Evolutionary conservation across 2,113 vertebrate species (phyloP).

Genomic region (Hymenochirus boettgeri): DNA sequence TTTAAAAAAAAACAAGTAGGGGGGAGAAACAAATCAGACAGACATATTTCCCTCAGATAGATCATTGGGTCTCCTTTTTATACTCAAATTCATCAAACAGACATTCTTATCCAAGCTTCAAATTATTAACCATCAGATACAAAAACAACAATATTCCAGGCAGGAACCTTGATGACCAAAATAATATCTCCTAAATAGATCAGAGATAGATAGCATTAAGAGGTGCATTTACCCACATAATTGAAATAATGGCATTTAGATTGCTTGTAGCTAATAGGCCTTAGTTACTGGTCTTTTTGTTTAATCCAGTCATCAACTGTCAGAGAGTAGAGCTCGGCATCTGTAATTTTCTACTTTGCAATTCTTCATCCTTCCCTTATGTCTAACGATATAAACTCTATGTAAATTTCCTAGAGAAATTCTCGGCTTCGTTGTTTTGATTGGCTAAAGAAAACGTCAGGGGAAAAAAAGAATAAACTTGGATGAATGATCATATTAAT

Average conservation of each 20-base stretch:
- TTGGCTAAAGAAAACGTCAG: slow-evolving; percentile 74
- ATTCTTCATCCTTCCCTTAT: slow-evolving; percentile 2
- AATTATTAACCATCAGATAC: too few species aligned
- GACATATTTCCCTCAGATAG: too few species aligned
- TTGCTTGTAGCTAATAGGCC: slow-evolving; percentile 99
- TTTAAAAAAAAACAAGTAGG: too few species aligned
- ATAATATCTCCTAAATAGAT: slow-evolving; percentile 84
- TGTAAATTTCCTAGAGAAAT: slow-evolving; percentile 83
- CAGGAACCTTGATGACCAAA: slow-evolving; percentile 87
- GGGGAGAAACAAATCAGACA: too few species aligned
- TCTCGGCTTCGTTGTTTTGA: slow-evolving; percentile 79
- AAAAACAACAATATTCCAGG: slow-evolving; percentile 80
- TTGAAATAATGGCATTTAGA: slow-evolving; percentile 99
- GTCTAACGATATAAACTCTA: slow-evolving; percentile 62
- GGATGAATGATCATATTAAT: slow-evolving; percentile 62
- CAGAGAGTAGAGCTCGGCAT: slow-evolving; percentile 92
- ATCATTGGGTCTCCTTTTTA: too few species aligned
- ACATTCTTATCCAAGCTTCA: too few species aligned
- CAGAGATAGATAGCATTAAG: slow-evolving; percentile 97
- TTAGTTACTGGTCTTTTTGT: slow-evolving; percentile 97
- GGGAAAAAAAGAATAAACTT: slow-evolving; percentile 60
- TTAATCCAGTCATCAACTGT: slow-evolving; percentile 99
- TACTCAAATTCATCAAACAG: too few species aligned
- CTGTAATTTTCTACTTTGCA: slow-evolving; percentile 84
- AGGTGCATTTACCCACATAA: slow-evolving; percentile 99